Evolutionary conservation across 2,797 vertebrate species (phyloP), one percentile per base, ranked within the genome.

Genomic region (Lutjanus campechanus): DNA sequence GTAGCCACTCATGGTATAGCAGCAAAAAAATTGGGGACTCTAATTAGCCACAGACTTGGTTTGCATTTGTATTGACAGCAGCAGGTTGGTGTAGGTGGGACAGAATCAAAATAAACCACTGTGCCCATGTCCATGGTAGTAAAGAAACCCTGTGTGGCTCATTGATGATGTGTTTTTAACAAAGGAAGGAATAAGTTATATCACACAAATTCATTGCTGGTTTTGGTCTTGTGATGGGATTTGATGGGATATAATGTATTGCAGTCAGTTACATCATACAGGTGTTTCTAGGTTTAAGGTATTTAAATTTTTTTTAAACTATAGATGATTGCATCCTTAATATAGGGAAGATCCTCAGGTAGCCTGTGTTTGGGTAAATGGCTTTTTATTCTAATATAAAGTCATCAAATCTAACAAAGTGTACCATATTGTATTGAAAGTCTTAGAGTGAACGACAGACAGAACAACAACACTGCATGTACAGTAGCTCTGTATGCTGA

Each of bases 231-330:
- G 29, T 36, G 29, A 36, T 36, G 29, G 29, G 29, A 36, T 36
- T 36, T 36, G 29, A 3, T 36, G 29, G 5, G 66, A 40, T 22
- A 19, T 53, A n/a, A 11, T 41, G 22, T 65, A 60, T 8, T 60
- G 49, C 56, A 63, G 20, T 41, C 40, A 56, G 44, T 56, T 73
- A 9, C 65, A 69, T 71, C 56, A 63, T 41, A 40, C 43, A 56
- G 13, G 8, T 20, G 13, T 20, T 62, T 22, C 56, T 46, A 8
- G 16, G 44, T 43, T 51, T 36, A 19, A 47, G 12, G 55, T 19
- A 17, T 11, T 20, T 16, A 4, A 40, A 5, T 10, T 11, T 47
- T 63, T 63, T 22, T 11, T 44, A 25, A 41, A 20, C 41, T 20
- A 8, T 8, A 22, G 15, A 5, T 44, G 50, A 54, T 47, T 46